A percentile compares a stretch with the other conserved stretches of the same genome.
phyloP scores from a whole-genome alignment of 2,113 vertebrate species.

The Plectropomus leopardus region DNA sequence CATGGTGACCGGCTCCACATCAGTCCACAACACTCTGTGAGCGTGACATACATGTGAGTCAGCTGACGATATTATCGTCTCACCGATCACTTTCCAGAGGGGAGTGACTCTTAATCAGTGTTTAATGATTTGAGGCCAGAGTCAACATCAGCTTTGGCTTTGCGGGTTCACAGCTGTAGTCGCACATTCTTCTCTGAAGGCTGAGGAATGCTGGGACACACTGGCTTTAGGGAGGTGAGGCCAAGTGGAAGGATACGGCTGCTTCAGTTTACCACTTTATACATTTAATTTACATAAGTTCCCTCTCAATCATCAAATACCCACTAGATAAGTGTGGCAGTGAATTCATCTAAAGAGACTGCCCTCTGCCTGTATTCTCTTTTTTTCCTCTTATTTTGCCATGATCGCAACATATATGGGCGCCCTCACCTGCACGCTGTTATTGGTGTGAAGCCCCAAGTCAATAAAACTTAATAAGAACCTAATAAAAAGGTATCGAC shows the following conservation, averaged over 20 bases:
- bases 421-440: no score
- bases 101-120: constrained; percentile 43
- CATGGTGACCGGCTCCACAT: constrained; percentile 21
- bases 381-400: no score
- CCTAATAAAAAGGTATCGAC: no score
- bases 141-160: constrained; percentile 61
- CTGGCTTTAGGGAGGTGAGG: background rate
- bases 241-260: background rate
- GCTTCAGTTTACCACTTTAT: background rate
- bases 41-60: constrained; percentile 24
- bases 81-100: constrained; percentile 16
- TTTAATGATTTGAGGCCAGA: constrained; percentile 58
- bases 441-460: no score
- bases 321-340: no score
- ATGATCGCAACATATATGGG: no score
- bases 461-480: no score
- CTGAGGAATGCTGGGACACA: constrained; percentile 46
- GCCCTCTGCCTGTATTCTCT: no score
- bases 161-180: constrained; percentile 31
- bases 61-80: constrained; percentile 35
- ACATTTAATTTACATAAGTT: background rate
- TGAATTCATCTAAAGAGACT: no score
- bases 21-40: constrained; percentile 6
- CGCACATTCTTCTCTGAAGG: constrained; percentile 30
- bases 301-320: background rate